A percentile compares a stretch with the other conserved stretches of the same genome.
phyloP scores from a whole-genome alignment of 2,888 invertebrate genomes.

The Andrena bucephala region DNA sequence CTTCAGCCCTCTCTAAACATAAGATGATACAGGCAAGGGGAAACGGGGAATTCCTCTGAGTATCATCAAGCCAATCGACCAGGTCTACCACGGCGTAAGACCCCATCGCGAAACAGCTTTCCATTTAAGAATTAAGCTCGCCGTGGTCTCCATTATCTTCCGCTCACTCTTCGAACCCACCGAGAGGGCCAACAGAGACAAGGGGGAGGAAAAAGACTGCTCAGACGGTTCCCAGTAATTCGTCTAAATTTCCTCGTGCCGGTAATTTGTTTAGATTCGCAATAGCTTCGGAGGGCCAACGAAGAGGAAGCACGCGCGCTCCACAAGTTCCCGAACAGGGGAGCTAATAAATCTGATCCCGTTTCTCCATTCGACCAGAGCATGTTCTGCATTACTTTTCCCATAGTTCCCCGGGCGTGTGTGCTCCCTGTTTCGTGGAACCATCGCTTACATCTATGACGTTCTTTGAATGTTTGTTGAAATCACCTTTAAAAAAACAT shows the following conservation, averaged over 20 bases:
- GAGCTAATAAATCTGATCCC: slow-evolving; percentile 41
- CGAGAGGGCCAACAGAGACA: not conserved
- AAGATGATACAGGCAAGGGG: no score
- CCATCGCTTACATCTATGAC: slow-evolving; percentile 4
- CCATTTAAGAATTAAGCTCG: slow-evolving; percentile 23
- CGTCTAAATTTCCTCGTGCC: slow-evolving; percentile 28
- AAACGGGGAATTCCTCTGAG: not conserved
- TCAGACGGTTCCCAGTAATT: slow-evolving; percentile 2
- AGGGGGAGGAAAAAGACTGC: not conserved
- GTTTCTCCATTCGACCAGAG: not conserved
- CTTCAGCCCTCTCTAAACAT: no score
- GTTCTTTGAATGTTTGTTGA: not conserved
- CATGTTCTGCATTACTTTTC: slow-evolving; percentile 28
- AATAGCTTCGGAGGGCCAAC: not conserved
- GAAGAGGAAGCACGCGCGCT: slow-evolving; percentile 21
- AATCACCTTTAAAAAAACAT: not conserved
- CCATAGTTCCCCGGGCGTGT: not conserved
- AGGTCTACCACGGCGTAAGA: not conserved
- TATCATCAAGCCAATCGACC: not conserved
- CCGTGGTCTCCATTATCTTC: not conserved
- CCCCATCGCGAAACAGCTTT: not conserved
- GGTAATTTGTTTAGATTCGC: slow-evolving; percentile 45
- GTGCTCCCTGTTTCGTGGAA: not conserved
- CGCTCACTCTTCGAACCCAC: not conserved
- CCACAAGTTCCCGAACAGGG: slow-evolving; percentile 5